Conservation (phyloP, 2,888 invertebrate genomes). For the Cecidostiba fungosa region DNA sequence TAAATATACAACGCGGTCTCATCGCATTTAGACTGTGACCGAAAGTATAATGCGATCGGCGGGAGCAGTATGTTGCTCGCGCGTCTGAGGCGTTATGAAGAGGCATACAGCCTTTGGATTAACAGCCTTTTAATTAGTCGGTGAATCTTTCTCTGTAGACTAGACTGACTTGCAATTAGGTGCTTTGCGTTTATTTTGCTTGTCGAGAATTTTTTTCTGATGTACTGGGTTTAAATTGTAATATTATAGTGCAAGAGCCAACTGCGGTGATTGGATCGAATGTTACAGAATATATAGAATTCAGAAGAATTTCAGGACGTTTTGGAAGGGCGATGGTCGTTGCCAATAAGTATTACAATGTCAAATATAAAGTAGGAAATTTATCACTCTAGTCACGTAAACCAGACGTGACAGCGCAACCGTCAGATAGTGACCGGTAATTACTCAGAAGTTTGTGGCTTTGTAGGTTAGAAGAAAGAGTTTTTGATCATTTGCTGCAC, state of each 20-base stretch:
- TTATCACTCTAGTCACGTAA: neutral
- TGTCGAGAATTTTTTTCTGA: neutral
- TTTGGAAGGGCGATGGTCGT: neutral
- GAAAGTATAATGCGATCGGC: constrained; percentile 56
- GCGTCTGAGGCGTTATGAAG: constrained; percentile 65
- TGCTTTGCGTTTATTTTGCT: neutral
- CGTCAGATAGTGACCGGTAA: neutral
- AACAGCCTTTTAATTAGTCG: constrained; percentile 75
- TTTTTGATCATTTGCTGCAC: constrained; percentile 44
- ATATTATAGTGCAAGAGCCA: neutral
- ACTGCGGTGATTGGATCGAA: neutral
- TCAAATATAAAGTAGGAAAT: neutral
- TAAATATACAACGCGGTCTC: constrained; percentile 71
- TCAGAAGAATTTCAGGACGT: neutral
- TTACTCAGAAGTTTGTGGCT: constrained; percentile 16
- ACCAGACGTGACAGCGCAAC: neutral
- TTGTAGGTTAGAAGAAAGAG: constrained; percentile 17
- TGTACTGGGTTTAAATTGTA: neutral
- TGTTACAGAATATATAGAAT: neutral
- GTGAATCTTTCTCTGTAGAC: neutral
- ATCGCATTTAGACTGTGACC: constrained; percentile 77
- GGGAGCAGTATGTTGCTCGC: constrained; percentile 64
- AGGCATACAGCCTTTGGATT: constrained; percentile 71
- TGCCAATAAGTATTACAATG: neutral
- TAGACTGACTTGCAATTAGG: constrained; percentile 36